These are phyloP conservation scores for Drosophila histrio DNA, from an alignment of 2,888 invertebrate species.

Conservation along the genomic window DNA sequence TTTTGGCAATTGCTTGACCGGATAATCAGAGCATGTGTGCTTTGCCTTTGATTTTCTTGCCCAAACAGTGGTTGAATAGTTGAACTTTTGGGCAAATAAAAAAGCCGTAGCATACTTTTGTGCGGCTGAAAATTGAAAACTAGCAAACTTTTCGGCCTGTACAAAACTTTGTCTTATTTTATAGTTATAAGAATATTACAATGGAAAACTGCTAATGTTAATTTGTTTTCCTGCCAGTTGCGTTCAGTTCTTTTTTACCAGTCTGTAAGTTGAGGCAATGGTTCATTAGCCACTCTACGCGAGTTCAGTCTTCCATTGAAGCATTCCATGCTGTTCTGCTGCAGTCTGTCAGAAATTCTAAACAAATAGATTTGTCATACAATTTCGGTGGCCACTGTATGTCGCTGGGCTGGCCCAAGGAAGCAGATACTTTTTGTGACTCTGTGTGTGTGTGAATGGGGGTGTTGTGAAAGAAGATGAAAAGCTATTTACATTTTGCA, in stretches of 20 bases:
- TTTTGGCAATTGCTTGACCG: slow-evolving; percentile 69
- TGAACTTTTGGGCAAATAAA: background rate
- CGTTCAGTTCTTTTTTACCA: background rate
- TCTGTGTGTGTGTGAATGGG: slow-evolving; percentile 21
- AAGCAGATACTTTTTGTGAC: slow-evolving; percentile 6
- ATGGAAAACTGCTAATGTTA: background rate
- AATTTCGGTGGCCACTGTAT: slow-evolving; percentile 48
- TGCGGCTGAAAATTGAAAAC: background rate
- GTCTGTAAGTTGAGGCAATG: slow-evolving; percentile 9
- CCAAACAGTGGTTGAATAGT: slow-evolving; percentile 33
- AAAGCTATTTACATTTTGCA: slow-evolving; percentile 74
- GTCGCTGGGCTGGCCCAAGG: slow-evolving; percentile 23
- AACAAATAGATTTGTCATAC: slow-evolving; percentile 70
- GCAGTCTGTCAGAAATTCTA: slow-evolving; percentile 64
- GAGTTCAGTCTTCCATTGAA: slow-evolving; percentile 41
- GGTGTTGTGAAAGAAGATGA: slow-evolving; percentile 44
- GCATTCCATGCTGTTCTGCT: slow-evolving; percentile 32
- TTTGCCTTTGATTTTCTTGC: slow-evolving; percentile 27
- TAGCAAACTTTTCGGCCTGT: background rate
- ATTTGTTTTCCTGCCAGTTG: background rate
- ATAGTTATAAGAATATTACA: background rate
- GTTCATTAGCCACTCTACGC: slow-evolving; percentile 53
- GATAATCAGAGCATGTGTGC: slow-evolving; percentile 71
- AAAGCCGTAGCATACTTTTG: background rate
- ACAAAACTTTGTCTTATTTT: background rate